Base-by-base conservation (phyloP, 2,888 invertebrate species). In the Atethmia centrago region DNA sequence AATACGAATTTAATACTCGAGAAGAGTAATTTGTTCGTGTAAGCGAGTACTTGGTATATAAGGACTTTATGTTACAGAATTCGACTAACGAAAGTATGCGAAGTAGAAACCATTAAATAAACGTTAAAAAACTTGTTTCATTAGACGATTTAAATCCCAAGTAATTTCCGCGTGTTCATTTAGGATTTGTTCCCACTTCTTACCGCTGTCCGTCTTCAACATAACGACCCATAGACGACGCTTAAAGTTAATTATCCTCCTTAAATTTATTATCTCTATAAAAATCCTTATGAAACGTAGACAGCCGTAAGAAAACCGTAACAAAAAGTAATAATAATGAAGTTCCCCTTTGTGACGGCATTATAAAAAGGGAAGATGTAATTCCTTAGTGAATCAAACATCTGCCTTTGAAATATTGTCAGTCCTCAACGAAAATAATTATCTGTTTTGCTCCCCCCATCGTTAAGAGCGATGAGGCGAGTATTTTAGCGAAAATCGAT, bases 381-480 rank as follows among this genome's bases (percentile, higher is more conserved):
- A 90, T 90, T 88, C 88, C 85, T 89, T 83, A 85, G 86, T 82
- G 90, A 91, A 91, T 92, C 90, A 91, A 91, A 90, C 92, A 92
- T 91, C 91, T 92, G 93, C 86, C 88, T 90, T 89, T 88, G 90
- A 91, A 88, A 91, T 90, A 90, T 89, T 90, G 91, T 88, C 89
- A 87, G 89, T 89, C 89, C 89, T 92, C 88, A 90, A 90, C 88
- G 88, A 89, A 91, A 92, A 91, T 94, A 92, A 94, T 94, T 93
- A 93, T 92, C 90, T 92, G 82, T 87, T 86, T 77, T 71, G 82
- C 85, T 85, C 91, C 91, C 91, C 86, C 84, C 86, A 90, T 91
- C 89, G 89, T 91, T 89, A 90, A 89, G 88, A 79, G 88, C 87
- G 89, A 89, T 89, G 90, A 88, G 88, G 90, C 88, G 90, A 88